A percentile compares a stretch with the other conserved stretches of the same genome.
phyloP scores from a whole-genome alignment of 1,140 invertebrate species.

The Drosophila rhopaloa region DNA sequence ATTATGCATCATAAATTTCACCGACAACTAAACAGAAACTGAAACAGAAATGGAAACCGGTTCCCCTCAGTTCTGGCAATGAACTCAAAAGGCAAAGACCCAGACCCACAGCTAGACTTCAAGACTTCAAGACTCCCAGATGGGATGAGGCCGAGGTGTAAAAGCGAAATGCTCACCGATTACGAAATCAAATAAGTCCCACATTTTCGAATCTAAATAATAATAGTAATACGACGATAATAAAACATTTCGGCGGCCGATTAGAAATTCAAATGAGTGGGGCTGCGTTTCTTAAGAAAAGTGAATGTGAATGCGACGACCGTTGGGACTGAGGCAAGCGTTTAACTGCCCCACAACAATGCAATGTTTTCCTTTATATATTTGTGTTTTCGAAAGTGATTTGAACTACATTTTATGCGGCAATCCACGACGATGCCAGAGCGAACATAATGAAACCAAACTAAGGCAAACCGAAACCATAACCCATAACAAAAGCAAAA shows the following conservation, averaged over 20 bases:
- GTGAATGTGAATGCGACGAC: slow-evolving; percentile 46
- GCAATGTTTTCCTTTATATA: slow-evolving; percentile 49
- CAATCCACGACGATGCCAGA: slow-evolving; percentile 17
- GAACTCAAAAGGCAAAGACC: slow-evolving; percentile 56
- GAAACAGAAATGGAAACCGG: slow-evolving; percentile 19
- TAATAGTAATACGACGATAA: slow-evolving; percentile 51
- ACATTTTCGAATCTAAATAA: slow-evolving; percentile 37
- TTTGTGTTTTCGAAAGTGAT: slow-evolving; percentile 57
- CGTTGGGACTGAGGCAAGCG: slow-evolving; percentile 52
- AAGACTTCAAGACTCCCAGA: not conserved
- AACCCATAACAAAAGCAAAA: too few relatives aligned
- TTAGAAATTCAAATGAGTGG: slow-evolving; percentile 51
- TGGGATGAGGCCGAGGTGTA: slow-evolving; percentile 38
- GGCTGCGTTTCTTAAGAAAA: slow-evolving; percentile 20
- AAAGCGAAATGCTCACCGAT: slow-evolving; percentile 53
- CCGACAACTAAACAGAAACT: slow-evolving; percentile 34
- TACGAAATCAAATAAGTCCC: slow-evolving; percentile 56
- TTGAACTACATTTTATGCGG: slow-evolving; percentile 66
- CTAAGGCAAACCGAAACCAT: not conserved
- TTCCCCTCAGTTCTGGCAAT: slow-evolving; percentile 65
- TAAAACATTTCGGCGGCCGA: slow-evolving; percentile 37
- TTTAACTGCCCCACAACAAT: slow-evolving; percentile 53
- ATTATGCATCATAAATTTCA: slow-evolving; percentile 80
- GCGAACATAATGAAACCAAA: not conserved
- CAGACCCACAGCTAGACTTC: slow-evolving; percentile 22